Percentiles rank a stretch among this genome's conserved stretches.
Conservation (phyloP, 2,797 vertebrate genomes). For the Centropyge bicolor region DNA sequence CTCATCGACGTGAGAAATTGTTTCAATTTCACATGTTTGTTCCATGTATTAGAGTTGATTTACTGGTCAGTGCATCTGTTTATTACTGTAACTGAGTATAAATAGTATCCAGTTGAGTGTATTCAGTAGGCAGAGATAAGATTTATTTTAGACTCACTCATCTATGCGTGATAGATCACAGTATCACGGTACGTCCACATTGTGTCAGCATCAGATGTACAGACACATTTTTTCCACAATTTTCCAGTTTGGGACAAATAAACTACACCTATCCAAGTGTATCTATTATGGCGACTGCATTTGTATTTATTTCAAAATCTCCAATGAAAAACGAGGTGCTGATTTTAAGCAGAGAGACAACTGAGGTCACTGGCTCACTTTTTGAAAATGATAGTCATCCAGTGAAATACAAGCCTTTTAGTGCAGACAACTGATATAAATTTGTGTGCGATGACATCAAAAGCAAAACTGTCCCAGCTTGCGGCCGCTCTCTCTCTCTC, state of each 20-base stretch:
- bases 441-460: background rate
- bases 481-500: background rate
- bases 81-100: background rate
- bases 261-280: too few relatives aligned
- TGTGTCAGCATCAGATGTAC: background rate
- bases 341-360: background rate
- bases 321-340: background rate
- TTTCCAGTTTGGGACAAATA: too few relatives aligned
- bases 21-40: background rate
- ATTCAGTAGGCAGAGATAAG: too few relatives aligned
- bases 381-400: background rate
- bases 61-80: background rate
- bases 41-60: background rate
- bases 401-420: constrained; percentile 1
- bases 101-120: background rate
- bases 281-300: too few relatives aligned
- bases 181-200: background rate
- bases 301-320: background rate
- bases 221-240: background rate
- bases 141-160: background rate
- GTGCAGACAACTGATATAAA: background rate
- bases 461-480: background rate
- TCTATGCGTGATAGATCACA: background rate
- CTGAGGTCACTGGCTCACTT: background rate
- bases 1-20: background rate